Percentiles rank a stretch among this genome's conserved stretches.
Conservation (phyloP, 2,797 vertebrate species). For the Synaphobranchus kaupii region DNA sequence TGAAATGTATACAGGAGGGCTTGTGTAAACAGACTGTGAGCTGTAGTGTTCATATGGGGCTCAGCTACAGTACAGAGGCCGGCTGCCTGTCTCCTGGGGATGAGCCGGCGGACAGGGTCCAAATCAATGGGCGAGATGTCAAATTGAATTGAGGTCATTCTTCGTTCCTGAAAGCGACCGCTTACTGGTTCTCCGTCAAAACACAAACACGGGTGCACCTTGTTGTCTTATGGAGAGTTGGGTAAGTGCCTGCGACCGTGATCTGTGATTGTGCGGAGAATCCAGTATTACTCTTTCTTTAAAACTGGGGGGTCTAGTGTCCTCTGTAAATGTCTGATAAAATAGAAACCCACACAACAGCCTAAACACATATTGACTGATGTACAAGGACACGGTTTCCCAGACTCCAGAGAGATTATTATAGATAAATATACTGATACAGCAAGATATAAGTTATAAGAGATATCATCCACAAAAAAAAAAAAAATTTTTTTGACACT, state of each 20-base stretch:
- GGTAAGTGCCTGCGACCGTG: neutral
- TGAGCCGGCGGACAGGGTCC: constrained; percentile 33
- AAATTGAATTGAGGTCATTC: constrained; percentile 78
- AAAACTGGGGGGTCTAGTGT: neutral
- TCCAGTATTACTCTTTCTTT: neutral
- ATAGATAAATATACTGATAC: neutral
- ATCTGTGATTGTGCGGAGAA: neutral
- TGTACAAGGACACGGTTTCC: neutral
- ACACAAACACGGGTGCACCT: constrained; percentile 47
- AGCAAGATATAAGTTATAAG: neutral
- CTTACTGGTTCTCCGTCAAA: constrained; percentile 61
- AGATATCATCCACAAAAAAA: neutral
- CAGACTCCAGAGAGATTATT: neutral
- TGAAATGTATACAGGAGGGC: constrained; percentile 52
- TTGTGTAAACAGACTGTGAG: constrained; percentile 54
- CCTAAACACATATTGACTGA: neutral
- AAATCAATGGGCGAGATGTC: constrained; percentile 74
- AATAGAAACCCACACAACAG: neutral
- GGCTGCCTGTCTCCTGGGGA: constrained; percentile 59
- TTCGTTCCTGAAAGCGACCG: constrained; percentile 69
- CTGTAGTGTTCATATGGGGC: constrained; percentile 54
- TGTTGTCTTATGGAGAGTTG: neutral
- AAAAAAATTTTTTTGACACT: no score
- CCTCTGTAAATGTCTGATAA: neutral
- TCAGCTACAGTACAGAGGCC: constrained; percentile 54